Evolutionary conservation across 2,888 invertebrate genomes (phyloP).

Genomic region (Aethes cnicana): DNA sequence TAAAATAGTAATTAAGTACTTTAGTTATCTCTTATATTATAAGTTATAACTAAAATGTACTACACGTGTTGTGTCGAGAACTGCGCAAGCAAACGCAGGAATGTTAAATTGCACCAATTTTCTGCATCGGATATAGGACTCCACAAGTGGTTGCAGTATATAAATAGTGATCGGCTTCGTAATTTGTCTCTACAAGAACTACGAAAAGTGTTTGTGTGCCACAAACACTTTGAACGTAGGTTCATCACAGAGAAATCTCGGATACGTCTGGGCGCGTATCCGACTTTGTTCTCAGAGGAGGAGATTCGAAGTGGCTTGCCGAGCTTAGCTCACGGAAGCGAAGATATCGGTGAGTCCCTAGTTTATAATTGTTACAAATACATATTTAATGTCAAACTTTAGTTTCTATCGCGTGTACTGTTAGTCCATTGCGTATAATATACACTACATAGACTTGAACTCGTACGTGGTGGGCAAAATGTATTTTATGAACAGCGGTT

Average conservation of each 20-base stretch:
- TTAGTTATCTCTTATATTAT: too few species aligned
- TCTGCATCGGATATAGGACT: constrained; percentile 6
- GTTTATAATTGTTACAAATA: neutral
- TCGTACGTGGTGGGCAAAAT: too few species aligned
- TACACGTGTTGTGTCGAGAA: constrained; percentile 7
- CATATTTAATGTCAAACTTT: too few species aligned
- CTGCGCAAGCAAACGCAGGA: constrained; percentile 1
- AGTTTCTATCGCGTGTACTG: too few species aligned
- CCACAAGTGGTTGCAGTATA: constrained; percentile 12
- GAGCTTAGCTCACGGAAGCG: neutral
- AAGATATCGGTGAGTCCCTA: neutral
- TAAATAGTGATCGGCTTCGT: constrained; percentile 7
- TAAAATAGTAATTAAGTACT: constrained; percentile 5
- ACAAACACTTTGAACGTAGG: constrained; percentile 11
- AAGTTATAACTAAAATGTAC: constrained; percentile 1
- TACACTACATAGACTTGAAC: too few species aligned
- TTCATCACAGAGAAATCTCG: neutral
- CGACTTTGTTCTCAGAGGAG: constrained; percentile 4
- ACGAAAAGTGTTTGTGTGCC: constrained; percentile 14
- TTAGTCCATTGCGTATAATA: too few species aligned
- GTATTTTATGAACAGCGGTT: too few species aligned
- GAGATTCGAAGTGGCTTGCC: constrained; percentile 6
- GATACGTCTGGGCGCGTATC: constrained; percentile 1
- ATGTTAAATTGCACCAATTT: constrained; percentile 12
- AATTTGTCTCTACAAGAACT: neutral